phyloP scores from a whole-genome alignment of 2,888 invertebrate species.

The Crossocerus cetratus region DNA sequence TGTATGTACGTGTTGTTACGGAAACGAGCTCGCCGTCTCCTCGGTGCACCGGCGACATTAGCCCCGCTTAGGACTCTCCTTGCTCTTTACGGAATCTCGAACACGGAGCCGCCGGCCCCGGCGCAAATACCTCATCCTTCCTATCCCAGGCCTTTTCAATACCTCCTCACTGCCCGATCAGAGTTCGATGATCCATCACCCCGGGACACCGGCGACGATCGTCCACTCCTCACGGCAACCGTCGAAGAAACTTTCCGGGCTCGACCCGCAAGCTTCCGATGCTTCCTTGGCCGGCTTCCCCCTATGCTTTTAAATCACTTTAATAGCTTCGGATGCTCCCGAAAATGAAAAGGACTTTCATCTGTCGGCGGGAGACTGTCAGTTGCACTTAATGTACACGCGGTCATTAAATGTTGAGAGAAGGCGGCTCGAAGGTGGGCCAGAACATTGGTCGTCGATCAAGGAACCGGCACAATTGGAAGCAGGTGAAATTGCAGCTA shows the following conservation, averaged over 20 bases:
- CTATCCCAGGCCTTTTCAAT: conserved; percentile 29
- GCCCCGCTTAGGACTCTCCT: conserved; percentile 19
- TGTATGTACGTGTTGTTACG: not conserved
- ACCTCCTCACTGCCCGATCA: conserved; percentile 26
- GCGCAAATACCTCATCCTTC: conserved; percentile 41
- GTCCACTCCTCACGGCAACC: conserved; percentile 4
- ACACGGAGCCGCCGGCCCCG: conserved; percentile 35
- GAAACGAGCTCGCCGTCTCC: conserved; percentile 24
- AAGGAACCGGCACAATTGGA: conserved; percentile 29
- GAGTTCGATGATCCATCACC: conserved; percentile 5
- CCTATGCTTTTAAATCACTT: too few relatives aligned
- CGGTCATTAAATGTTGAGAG: too few relatives aligned
- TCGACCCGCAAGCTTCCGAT: too few relatives aligned
- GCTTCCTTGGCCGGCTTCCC: too few relatives aligned
- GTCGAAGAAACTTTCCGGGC: not conserved
- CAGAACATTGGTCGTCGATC: conserved; percentile 1
- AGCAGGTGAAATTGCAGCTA: conserved; percentile 56
- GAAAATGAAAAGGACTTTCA: not conserved
- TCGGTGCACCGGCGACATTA: conserved; percentile 34
- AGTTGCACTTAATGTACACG: not conserved
- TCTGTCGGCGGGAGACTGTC: conserved; percentile 6
- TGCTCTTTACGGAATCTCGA: conserved; percentile 53
- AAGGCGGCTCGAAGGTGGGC: too few relatives aligned
- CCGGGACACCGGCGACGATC: conserved; percentile 24
- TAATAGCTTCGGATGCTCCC: not conserved